phyloP scores from a whole-genome alignment of 2,888 invertebrate species.

The Caradrina clavipalpis region DNA sequence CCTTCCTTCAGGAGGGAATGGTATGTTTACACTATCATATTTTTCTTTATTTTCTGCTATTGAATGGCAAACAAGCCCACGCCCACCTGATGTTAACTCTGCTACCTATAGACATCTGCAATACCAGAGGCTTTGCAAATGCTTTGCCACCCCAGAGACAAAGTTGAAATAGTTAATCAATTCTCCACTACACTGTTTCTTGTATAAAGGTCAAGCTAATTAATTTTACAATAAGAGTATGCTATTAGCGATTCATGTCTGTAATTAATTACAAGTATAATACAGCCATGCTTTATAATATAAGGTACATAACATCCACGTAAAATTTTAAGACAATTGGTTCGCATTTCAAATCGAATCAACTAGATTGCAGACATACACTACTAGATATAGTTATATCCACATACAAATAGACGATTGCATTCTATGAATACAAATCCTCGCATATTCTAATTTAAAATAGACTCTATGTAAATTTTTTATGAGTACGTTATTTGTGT shows the following conservation, averaged over 20 bases:
- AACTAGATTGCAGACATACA: background rate
- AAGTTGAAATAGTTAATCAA: no score
- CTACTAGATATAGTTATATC: background rate
- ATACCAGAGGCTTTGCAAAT: no score
- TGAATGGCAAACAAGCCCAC: no score
- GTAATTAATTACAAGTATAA: no score
- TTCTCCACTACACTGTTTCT: background rate
- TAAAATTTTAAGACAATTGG: background rate
- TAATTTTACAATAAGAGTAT: no score
- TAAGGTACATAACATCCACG: background rate
- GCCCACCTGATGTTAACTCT: no score
- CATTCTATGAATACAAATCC: background rate
- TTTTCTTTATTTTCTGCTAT: no score
- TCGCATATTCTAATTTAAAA: background rate
- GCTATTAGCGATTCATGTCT: no score
- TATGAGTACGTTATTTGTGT: conserved; percentile 2
- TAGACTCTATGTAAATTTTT: background rate
- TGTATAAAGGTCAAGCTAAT: background rate
- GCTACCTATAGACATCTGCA: no score
- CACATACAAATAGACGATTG: background rate
- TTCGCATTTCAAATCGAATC: conserved; percentile 18
- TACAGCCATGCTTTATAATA: no score
- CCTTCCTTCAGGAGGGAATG: conserved; percentile 94
- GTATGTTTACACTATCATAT: conserved; percentile 83
- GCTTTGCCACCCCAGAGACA: no score